A percentile compares a stretch with the other conserved stretches of the same genome.
Conservation (phyloP, 2,888 invertebrate genomes). For the Prenolepis imparis region DNA sequence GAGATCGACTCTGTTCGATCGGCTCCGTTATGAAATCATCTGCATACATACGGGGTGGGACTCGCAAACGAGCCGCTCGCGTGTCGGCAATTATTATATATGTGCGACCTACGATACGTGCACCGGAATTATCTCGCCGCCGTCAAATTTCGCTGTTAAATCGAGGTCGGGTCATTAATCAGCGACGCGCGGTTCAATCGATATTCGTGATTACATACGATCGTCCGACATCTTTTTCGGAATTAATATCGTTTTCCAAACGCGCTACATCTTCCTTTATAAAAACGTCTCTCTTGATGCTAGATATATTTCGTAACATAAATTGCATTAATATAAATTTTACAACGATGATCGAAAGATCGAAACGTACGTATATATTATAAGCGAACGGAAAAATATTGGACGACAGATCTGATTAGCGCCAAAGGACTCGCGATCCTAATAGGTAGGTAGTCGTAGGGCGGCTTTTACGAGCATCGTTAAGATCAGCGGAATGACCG, state of each 20-base stretch:
- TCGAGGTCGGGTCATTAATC: slow-evolving; percentile 52
- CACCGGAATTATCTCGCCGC: slow-evolving; percentile 36
- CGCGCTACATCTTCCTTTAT: neutral
- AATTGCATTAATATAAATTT: neutral
- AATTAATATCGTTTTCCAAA: neutral
- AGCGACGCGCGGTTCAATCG: slow-evolving; percentile 40
- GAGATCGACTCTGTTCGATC: slow-evolving; percentile 1
- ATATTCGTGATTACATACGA: slow-evolving; percentile 19
- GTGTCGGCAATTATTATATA: slow-evolving; percentile 47
- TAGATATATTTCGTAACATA: neutral
- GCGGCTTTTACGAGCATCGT: slow-evolving; percentile 43
- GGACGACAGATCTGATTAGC: neutral
- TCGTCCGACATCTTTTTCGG: neutral
- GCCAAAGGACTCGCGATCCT: neutral
- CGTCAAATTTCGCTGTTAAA: slow-evolving; percentile 49
- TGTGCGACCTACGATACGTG: slow-evolving; percentile 44
- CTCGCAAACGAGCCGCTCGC: slow-evolving; percentile 53
- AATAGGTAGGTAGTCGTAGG: slow-evolving; percentile 9
- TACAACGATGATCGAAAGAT: neutral
- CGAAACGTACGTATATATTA: neutral
- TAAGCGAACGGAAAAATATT: neutral
- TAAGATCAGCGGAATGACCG: slow-evolving; percentile 4
- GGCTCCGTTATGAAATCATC: slow-evolving; percentile 44
- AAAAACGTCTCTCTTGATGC: neutral
- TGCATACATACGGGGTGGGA: neutral